These are phyloP conservation scores for Stomatorhinus walkeri DNA, from an alignment of 2,797 vertebrate genomes.

Conservation along the genomic window DNA sequence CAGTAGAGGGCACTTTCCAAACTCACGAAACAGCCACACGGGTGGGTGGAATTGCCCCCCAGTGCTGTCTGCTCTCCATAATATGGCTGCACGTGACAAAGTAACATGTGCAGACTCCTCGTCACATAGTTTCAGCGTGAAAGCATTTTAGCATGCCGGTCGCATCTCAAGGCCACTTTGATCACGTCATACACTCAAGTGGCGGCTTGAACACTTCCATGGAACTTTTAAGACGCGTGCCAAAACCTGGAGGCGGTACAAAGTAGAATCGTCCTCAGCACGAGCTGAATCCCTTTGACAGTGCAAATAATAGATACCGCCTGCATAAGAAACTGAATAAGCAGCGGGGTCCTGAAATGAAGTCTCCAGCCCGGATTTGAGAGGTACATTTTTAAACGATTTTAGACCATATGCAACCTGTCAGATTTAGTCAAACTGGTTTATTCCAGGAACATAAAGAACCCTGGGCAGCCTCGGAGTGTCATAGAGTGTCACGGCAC, in stretches of 20 bases:
- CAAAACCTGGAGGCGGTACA: constrained; percentile 1
- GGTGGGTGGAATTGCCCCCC: neutral
- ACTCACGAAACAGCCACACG: neutral
- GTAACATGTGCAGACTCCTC: neutral
- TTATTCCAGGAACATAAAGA: neutral
- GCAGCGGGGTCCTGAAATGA: neutral
- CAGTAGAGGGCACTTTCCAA: neutral
- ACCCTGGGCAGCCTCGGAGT: neutral
- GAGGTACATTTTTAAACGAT: constrained; percentile 2
- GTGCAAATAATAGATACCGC: constrained; percentile 10
- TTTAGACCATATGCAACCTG: neutral
- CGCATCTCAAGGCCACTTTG: constrained; percentile 6
- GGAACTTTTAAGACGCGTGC: neutral
- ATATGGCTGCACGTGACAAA: neutral
- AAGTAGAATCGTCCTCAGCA: constrained; percentile 1
- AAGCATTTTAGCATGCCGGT: neutral
- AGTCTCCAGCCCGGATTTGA: neutral
- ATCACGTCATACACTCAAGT: neutral
- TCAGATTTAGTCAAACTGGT: neutral
- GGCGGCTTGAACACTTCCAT: neutral
- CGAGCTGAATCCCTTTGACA: neutral
- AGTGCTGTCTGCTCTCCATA: neutral
- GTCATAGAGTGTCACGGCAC: neutral
- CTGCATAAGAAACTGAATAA: constrained; percentile 6
- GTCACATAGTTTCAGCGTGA: neutral